A percentile compares a stretch with the other conserved stretches of the same genome.
phyloP scores from a whole-genome alignment of 2,113 vertebrate species.

The Gymnocephalus cernua region DNA sequence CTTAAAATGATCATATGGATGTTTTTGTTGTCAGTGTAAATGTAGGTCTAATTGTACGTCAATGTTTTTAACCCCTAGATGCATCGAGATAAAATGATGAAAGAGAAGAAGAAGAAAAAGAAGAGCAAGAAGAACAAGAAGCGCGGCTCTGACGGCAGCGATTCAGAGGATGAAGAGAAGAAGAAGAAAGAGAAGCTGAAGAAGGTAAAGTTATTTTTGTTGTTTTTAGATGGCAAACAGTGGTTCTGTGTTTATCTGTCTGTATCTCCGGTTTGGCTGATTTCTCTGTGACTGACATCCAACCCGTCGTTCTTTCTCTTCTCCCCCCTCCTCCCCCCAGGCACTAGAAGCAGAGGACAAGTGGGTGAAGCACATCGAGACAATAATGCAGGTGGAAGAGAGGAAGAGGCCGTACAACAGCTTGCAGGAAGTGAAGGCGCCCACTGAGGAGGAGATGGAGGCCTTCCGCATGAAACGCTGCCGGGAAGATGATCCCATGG shows the following conservation, averaged over 20 bases:
- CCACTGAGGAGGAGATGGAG: slow-evolving; percentile 98
- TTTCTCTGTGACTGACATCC: slow-evolving; percentile 6
- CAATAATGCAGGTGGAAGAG: slow-evolving; percentile 93
- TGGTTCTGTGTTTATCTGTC: not conserved
- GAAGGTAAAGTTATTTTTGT: slow-evolving; percentile 85
- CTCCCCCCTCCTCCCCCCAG: slow-evolving; percentile 71
- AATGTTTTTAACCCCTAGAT: slow-evolving; percentile 81
- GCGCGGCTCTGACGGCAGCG: slow-evolving; percentile 89
- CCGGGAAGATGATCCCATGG: slow-evolving; percentile 96
- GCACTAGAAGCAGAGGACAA: slow-evolving; percentile 95
- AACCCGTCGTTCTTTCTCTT: not conserved
- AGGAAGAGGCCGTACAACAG: slow-evolving; percentile 94
- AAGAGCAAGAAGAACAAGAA: slow-evolving; percentile 90
- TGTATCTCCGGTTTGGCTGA: not conserved
- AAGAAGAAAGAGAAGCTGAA: slow-evolving; percentile 93
- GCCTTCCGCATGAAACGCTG: slow-evolving; percentile 95
- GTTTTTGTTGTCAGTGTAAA: not conserved
- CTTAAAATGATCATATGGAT: not conserved
- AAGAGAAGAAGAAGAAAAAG: slow-evolving; percentile 94
- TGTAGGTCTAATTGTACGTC: not conserved
- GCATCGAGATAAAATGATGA: slow-evolving; percentile 93
- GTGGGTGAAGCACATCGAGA: slow-evolving; percentile 90
- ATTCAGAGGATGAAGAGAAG: slow-evolving; percentile 93
- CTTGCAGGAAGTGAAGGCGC: slow-evolving; percentile 89
- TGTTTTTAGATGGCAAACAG: not conserved